Evolutionary conservation across 2,888 invertebrate species (phyloP), one percentile per base, ranked within the genome.

Genomic region (Metopia argyrocephala): DNA sequence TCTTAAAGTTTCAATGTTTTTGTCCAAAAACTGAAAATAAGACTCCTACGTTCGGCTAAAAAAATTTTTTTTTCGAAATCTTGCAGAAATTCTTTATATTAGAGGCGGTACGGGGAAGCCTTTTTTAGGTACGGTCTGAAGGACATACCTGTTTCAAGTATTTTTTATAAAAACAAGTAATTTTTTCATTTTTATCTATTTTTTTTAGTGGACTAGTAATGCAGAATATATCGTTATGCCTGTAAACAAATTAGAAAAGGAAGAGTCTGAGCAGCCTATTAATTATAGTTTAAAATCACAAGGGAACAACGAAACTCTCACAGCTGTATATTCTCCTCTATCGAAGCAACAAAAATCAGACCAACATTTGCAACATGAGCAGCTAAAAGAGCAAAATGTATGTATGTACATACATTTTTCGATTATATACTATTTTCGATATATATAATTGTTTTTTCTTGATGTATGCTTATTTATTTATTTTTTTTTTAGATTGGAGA

Each of bases 251-350:
- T 9, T 70, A 23, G 6, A 52, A 15, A 46, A 65, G 38, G 76
- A 65, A 27, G 52, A 54, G 12, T 21, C 25, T 57, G 73, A 73
- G 5, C 69, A 59, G 21, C 80, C 80, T 28, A 71, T 82, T 4
- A 79, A 82, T 64, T 79, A 71, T 18, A 76, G 75, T 52, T 56
- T 79, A 45, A 78, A 73, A 46, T n/a, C 64, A 56, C 56, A 15
- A 45, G 61, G 64, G 27, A 79, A 31, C 7, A 20, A 18, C 12
- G 61, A 64, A 62, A 57, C 12, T n/a, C 48, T 48, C 9, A 15
- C 20, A 20, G 6, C 28, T 7, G 21, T 31, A 9, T 31, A 48
- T 48, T 54, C 62, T 2, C 18, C 15, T 2, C 38, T 9, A 3
- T 45, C 56, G 18, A 54, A 61, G 21, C 70, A 82, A 61, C 68